Percentiles rank a stretch among this genome's conserved stretches.
phyloP scores from a whole-genome alignment of 1,140 invertebrate species.

The Pomacea maculata region DNA sequence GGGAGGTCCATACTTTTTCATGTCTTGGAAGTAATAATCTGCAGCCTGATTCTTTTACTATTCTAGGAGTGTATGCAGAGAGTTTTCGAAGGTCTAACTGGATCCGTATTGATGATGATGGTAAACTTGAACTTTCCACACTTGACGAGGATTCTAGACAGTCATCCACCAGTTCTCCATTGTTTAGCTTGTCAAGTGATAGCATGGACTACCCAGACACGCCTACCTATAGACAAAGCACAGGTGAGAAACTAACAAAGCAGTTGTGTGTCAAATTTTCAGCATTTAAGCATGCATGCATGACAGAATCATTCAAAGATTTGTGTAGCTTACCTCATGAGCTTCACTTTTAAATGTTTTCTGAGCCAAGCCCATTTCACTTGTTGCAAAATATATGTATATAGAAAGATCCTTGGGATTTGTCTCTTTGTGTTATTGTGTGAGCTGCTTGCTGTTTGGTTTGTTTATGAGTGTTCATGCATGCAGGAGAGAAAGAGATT shows the following conservation, averaged over 20 bases:
- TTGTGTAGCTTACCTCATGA: no score
- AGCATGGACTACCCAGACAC: neutral
- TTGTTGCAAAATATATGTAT: no score
- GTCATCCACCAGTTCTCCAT: neutral
- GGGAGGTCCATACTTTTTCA: no score
- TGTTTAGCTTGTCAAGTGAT: constrained; percentile 17
- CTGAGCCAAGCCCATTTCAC: no score
- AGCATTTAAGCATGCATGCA: no score
- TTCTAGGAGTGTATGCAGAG: constrained; percentile 58
- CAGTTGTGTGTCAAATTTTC: no score
- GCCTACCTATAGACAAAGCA: neutral
- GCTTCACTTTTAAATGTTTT: no score
- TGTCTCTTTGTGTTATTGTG: neutral
- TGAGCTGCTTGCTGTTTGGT: neutral
- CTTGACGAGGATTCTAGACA: neutral
- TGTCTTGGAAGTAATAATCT: no score
- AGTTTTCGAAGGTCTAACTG: constrained; percentile 58
- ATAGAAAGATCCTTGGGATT: no score
- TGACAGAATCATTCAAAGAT: no score
- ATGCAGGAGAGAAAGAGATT: neutral
- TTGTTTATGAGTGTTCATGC: neutral
- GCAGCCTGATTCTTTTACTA: neutral
- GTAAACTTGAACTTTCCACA: constrained; percentile 23
- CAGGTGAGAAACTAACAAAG: neutral
- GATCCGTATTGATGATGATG: constrained; percentile 48